Conservation (phyloP, 2,113 vertebrate species). For the Gasterosteus aculeatus region DNA sequence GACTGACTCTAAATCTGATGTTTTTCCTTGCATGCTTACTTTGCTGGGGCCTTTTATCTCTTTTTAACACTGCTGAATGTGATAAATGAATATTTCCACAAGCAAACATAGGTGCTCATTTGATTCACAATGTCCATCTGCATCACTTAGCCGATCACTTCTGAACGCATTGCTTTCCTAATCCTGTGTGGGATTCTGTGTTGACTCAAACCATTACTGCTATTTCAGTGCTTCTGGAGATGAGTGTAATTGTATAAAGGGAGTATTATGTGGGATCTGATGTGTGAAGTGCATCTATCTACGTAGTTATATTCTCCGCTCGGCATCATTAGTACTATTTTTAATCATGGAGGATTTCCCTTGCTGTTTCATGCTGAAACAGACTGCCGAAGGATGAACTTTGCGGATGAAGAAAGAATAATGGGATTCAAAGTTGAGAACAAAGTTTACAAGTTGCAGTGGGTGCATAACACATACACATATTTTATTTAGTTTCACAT, state of each 20-base stretch:
- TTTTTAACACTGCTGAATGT: constrained; percentile 4
- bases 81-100: constrained; percentile 33
- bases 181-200: constrained; percentile 8
- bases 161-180: constrained; percentile 11
- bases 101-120: constrained; percentile 30
- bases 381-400: not conserved
- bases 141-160: constrained; percentile 27
- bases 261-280: constrained; percentile 8
- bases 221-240: constrained; percentile 36
- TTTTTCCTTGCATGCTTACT: not conserved
- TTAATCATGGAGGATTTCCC: constrained; percentile 46
- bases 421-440: constrained; percentile 14
- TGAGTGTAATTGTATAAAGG: constrained; percentile 65
- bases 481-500: constrained; percentile 9
- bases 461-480: not conserved
- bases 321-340: constrained; percentile 48
- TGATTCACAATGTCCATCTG: constrained; percentile 53
- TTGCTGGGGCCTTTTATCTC: constrained; percentile 15
- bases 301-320: constrained; percentile 24
- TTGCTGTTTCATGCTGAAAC: constrained; percentile 14
- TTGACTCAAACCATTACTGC: constrained; percentile 39
- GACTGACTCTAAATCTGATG: constrained; percentile 8
- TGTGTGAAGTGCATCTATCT: constrained; percentile 45
- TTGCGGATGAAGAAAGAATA: not conserved
- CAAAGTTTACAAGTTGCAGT: not conserved